Conservation (phyloP, 2,797 vertebrate species). For the Loris lydekkerianus region DNA sequence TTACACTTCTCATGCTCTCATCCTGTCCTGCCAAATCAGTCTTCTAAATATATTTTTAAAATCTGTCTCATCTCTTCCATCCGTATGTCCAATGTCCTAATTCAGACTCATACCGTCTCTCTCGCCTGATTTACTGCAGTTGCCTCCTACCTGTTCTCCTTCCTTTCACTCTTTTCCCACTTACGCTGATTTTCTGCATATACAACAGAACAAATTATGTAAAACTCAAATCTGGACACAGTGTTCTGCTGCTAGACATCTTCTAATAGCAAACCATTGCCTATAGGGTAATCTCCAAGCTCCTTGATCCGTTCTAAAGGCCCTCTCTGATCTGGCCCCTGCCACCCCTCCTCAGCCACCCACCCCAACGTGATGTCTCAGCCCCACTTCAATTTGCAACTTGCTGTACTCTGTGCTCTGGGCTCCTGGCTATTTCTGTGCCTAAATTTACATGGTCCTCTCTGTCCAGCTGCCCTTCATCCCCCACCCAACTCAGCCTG, state of each 20-base stretch:
- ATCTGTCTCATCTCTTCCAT: background rate
- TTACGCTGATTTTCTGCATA: background rate
- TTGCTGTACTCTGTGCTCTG: background rate
- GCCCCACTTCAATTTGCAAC: too few relatives aligned
- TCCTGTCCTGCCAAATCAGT: background rate
- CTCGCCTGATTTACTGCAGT: background rate
- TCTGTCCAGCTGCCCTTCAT: background rate
- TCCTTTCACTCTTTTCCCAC: background rate
- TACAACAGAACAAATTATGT: background rate
- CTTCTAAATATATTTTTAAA: background rate
- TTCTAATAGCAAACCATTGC: background rate
- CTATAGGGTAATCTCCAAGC: background rate
- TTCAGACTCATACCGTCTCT: slow-evolving; percentile 24
- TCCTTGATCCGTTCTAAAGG: background rate
- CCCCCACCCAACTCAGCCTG: background rate
- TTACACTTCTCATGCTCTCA: background rate
- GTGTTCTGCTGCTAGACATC: background rate
- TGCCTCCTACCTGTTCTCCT: background rate
- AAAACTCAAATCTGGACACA: background rate
- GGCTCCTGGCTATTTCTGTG: background rate
- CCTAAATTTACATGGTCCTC: background rate
- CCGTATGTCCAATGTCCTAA: background rate
- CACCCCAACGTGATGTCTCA: background rate
- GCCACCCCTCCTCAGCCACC: background rate
- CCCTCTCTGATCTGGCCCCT: background rate